Conservation (phyloP, 2,888 invertebrate species). For the Protophormia terraenovae region DNA sequence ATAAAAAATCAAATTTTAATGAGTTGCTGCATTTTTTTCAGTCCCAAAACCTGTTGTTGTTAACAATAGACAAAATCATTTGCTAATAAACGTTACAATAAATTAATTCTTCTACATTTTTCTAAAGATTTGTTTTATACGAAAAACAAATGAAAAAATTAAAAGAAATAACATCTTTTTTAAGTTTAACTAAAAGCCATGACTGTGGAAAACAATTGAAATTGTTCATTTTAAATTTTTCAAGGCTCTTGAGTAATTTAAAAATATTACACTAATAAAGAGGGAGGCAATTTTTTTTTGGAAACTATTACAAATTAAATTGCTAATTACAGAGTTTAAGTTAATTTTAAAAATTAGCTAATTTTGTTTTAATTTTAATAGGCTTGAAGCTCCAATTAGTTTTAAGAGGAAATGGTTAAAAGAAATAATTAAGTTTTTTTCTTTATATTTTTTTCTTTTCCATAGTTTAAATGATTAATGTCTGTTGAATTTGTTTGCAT, state of each 20-base stretch:
- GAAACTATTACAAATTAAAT: background rate
- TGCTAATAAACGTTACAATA: background rate
- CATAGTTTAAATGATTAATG: slow-evolving; percentile 25
- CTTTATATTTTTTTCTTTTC: background rate
- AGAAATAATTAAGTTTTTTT: background rate
- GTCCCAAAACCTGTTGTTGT: background rate
- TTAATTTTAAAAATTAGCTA: background rate
- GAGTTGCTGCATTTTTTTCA: background rate
- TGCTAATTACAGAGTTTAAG: background rate
- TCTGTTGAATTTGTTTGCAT: background rate
- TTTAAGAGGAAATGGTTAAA: background rate
- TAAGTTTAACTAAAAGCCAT: background rate
- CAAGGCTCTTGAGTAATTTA: background rate
- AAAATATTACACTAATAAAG: background rate
- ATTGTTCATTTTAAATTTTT: background rate
- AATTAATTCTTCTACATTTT: background rate
- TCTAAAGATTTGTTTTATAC: background rate
- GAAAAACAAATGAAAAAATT: background rate
- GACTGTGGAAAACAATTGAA: background rate
- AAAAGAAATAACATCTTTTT: background rate
- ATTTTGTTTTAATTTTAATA: background rate
- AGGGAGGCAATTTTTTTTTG: background rate
- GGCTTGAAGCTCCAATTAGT: background rate
- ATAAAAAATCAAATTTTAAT: slow-evolving; percentile 36
- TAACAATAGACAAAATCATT: background rate